These are phyloP conservation scores for Notothenia rossii DNA, from an alignment of 2,113 vertebrate species.

Conservation along the genomic window DNA sequence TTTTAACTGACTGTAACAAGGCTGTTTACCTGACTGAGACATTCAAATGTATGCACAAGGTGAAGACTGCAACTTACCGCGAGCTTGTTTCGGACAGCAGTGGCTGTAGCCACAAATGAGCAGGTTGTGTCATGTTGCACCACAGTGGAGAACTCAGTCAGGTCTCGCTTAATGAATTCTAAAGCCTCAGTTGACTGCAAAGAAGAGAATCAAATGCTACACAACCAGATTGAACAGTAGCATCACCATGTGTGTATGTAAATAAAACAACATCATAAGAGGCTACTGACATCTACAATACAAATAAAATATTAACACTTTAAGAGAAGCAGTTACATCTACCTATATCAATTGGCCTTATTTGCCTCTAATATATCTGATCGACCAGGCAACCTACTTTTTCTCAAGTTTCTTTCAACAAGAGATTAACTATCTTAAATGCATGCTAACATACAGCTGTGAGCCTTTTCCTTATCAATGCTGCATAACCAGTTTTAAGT, in stretches of 20 bases:
- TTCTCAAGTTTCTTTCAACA: neutral
- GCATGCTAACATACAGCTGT: neutral
- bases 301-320: neutral
- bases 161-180: constrained; percentile 96
- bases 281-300: neutral
- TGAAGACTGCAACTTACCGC: constrained; percentile 80
- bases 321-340: neutral
- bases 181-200: constrained; percentile 94
- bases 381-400: neutral
- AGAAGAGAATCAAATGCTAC: neutral
- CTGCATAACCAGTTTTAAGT: neutral
- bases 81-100: constrained; percentile 94
- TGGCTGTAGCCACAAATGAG: constrained; percentile 95
- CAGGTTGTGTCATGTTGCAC: constrained; percentile 98
- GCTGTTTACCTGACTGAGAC: neutral
- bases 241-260: neutral
- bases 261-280: neutral
- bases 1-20: neutral
- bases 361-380: neutral
- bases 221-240: neutral
- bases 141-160: constrained; percentile 95
- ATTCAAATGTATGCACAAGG: too few relatives aligned
- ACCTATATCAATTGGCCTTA: neutral
- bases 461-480: neutral
- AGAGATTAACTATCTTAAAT: too few relatives aligned